Percentiles rank a stretch among this genome's conserved stretches.
phyloP scores from a whole-genome alignment of 2,888 invertebrate genomes.

The Caenorhabditis sp. region DNA sequence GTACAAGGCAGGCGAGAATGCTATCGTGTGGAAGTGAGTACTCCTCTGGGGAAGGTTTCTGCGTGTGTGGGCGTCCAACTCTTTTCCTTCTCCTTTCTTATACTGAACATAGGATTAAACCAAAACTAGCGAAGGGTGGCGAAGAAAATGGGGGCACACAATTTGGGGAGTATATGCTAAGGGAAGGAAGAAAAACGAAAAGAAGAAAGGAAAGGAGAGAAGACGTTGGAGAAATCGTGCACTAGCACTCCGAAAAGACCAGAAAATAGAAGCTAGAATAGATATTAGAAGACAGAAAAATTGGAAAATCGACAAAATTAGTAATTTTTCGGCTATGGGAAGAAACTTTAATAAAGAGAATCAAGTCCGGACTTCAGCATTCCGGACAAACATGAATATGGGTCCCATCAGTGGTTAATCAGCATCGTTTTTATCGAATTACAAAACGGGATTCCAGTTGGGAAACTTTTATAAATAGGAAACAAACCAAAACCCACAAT shows the following conservation, averaged over 20 bases:
- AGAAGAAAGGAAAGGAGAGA: background rate
- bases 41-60: constrained; percentile 80
- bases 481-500: too few relatives aligned
- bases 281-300: constrained; percentile 27
- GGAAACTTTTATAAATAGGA: too few relatives aligned
- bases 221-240: constrained; percentile 9
- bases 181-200: constrained; percentile 19
- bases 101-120: constrained; percentile 34
- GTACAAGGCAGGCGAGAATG: constrained; percentile 99
- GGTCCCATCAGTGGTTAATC: too few relatives aligned
- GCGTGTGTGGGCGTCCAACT: background rate
- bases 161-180: constrained; percentile 15
- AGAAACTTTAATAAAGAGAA: too few relatives aligned
- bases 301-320: too few relatives aligned
- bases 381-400: too few relatives aligned
- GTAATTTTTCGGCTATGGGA: too few relatives aligned
- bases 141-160: constrained; percentile 4
- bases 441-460: too few relatives aligned
- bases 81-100: background rate
- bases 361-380: too few relatives aligned
- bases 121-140: constrained; percentile 20
- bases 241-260: background rate
- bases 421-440: too few relatives aligned
- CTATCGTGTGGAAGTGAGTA: constrained; percentile 95
- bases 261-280: background rate